Percentiles rank a stretch among this genome's conserved stretches.
phyloP scores from a whole-genome alignment of 2,797 vertebrate species.

The Poecilia wingei region DNA sequence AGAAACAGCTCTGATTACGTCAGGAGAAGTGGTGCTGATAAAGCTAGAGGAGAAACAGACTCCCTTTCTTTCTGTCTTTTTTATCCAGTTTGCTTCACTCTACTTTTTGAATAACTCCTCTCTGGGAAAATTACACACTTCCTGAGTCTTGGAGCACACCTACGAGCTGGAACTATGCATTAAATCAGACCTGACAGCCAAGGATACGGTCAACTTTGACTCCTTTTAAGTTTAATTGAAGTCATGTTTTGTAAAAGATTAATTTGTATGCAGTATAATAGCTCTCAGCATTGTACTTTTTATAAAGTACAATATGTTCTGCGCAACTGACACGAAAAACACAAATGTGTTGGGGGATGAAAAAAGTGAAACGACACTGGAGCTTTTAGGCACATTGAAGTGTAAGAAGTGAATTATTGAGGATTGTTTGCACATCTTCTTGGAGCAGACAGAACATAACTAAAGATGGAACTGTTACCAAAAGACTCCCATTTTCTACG shows the following conservation, averaged over 20 bases:
- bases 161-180: slow-evolving; percentile 39
- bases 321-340: not conserved
- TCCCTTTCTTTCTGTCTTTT: slow-evolving; percentile 8
- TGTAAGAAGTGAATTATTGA: slow-evolving; percentile 5
- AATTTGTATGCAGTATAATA: not conserved
- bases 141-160: slow-evolving; percentile 50
- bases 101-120: slow-evolving; percentile 23
- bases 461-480: slow-evolving; percentile 10
- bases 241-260: slow-evolving; percentile 20
- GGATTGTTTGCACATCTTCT: not conserved
- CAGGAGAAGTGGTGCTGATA: slow-evolving; percentile 54
- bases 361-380: not conserved
- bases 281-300: not conserved
- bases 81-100: slow-evolving; percentile 22
- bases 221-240: slow-evolving; percentile 29
- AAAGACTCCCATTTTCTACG: slow-evolving; percentile 30
- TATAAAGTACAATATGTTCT: not conserved
- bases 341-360: not conserved
- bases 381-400: not conserved
- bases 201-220: slow-evolving; percentile 24
- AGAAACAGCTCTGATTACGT: slow-evolving; percentile 50
- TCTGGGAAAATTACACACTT: slow-evolving; percentile 55
- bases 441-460: not conserved
- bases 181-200: slow-evolving; percentile 35
- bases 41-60: slow-evolving; percentile 46